Base-by-base conservation (phyloP, 2,888 invertebrate species). In the Shargacucullia verbasci region DNA sequence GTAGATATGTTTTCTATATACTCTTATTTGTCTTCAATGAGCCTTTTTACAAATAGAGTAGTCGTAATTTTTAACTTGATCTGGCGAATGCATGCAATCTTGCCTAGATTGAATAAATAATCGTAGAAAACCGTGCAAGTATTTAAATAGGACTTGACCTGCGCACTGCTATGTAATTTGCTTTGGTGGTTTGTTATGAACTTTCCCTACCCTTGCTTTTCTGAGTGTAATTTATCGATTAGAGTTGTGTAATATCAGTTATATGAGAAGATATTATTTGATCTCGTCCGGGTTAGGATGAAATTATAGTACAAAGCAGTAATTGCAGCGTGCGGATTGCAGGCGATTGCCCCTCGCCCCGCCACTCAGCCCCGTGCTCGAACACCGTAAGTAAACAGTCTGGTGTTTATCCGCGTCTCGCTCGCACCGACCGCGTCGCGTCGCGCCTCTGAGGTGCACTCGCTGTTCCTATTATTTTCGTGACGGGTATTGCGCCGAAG, bases 401-500 rank as follows among this genome's bases (percentile, higher is more conserved):
- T 92, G 92, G 92, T 93, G 92, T 93, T 93, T 93, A 93, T 92
- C 91, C 93, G 91, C 94, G 92, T 93, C 93, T 93, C 93, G 92
- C 93, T 92, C 92, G 83, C 93, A 92, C 93, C 93, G 93, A 90
- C 89, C 91, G 90, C 90, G 90, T 85, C 91, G 91, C 84, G 90
- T 90, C 93, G 92, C 91, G 94, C 92, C 94, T 94, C 89, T 88
- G 91, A 93, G 94, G 93, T 94, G 94, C 94, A 94, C 92, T 94
- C 92, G 86, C 89, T 88, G 92, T 92, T 94, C 93, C 93, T 92
- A 94, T 94, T 94, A 94, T 94, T 94, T 94, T 94, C 92, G 93
- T 94, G 93, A 93, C 93, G 92, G 92, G 93, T 92, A 92, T 92
- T 92, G 93, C 94, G 94, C 93, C 92, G 91, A 93, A 94, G 90